Percentiles rank a stretch among this genome's conserved stretches.
Evolutionary conservation across 2,113 vertebrate species (phyloP).

Genomic region (Pagrus major): DNA sequence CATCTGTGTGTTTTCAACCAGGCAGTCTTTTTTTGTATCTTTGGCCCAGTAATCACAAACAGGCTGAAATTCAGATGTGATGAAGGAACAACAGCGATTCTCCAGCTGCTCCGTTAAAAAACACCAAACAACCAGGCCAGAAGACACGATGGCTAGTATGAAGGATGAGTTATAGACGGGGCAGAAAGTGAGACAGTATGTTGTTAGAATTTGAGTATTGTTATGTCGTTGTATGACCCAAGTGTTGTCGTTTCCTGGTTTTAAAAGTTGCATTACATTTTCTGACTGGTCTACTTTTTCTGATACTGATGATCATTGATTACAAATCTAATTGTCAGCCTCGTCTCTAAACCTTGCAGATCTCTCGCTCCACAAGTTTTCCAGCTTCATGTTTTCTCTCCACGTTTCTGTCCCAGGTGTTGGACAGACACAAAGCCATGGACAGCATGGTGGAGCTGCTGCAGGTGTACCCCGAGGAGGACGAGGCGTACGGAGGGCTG

Average conservation of each 20-base stretch:
- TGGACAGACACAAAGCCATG: conserved; percentile 93
- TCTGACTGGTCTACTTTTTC: too few species aligned
- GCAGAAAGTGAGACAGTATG: too few species aligned
- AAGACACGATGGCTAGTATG: background rate
- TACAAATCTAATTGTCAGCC: too few species aligned
- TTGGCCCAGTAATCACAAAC: conserved; percentile 2
- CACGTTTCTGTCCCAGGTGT: conserved; percentile 82
- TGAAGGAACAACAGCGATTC: background rate
- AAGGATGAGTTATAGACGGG: background rate
- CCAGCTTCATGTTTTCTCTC: background rate
- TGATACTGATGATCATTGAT: too few species aligned
- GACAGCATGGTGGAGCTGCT: conserved; percentile 98
- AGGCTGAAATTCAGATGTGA: conserved; percentile 5
- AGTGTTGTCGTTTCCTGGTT: too few species aligned
- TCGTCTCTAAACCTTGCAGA: background rate
- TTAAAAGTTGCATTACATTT: too few species aligned
- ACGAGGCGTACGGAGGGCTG: conserved; percentile 90
- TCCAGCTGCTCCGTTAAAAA: conserved; percentile 30
- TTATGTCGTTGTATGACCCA: too few species aligned
- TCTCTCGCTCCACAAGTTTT: background rate
- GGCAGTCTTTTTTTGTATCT: conserved; percentile 7
- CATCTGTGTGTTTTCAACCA: conserved; percentile 5
- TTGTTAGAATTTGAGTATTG: too few species aligned
- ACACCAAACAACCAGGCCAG: background rate
- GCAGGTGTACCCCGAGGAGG: conserved; percentile 94